Conservation (phyloP, 2,113 vertebrate genomes). For the Malaclemys terrapin region DNA sequence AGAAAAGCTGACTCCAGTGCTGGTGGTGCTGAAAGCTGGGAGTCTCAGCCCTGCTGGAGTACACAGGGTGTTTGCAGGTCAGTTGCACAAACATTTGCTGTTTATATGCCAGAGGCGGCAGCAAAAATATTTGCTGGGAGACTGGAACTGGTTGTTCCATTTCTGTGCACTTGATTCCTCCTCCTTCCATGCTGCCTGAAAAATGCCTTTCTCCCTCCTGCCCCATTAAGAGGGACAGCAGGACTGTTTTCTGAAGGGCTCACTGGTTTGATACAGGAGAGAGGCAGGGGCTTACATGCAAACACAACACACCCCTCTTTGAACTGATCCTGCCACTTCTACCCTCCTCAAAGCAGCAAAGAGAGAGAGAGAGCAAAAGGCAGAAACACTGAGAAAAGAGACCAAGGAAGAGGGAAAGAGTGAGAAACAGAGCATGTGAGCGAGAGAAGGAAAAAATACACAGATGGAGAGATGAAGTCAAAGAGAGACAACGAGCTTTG, state of each 20-base stretch:
- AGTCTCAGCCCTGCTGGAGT: rapidly evolving
- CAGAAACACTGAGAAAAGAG: background rate
- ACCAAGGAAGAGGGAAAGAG: background rate
- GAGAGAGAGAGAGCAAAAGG: background rate
- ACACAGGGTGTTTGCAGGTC: slow-evolving; percentile 44
- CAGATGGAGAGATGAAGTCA: rapidly evolving
- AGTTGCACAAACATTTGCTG: slow-evolving; percentile 71
- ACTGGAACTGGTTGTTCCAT: slow-evolving; percentile 72
- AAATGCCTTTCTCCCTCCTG: background rate
- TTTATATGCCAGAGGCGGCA: slow-evolving; percentile 68
- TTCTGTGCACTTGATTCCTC: slow-evolving; percentile 51
- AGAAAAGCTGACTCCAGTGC: background rate
- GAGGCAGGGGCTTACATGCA: background rate
- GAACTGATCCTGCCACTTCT: background rate
- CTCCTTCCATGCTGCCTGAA: background rate
- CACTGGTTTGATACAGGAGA: background rate
- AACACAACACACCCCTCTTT: background rate
- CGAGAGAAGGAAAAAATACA: background rate
- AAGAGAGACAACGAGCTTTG: background rate
- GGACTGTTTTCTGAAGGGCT: background rate
- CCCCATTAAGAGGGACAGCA: background rate
- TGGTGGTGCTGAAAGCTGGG: rapidly evolving
- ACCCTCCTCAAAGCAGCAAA: rapidly evolving
- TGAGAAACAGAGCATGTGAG: background rate
- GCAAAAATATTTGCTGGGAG: slow-evolving; percentile 68